Evolutionary conservation across 1,140 invertebrate species (phyloP).

Genomic region (Drosophila arizonae): DNA sequence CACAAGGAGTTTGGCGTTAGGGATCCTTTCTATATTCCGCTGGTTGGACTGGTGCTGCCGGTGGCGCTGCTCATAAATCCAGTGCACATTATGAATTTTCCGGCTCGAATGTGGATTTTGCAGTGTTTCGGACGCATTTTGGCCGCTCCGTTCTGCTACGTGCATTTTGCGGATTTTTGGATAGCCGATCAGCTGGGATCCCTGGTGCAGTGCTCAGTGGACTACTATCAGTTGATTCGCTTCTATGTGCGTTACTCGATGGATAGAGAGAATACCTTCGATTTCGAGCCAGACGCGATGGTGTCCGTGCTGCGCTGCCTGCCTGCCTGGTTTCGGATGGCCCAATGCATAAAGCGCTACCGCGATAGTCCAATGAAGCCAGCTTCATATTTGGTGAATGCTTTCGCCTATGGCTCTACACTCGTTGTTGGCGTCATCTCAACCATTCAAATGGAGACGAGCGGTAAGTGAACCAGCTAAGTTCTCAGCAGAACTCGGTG

Average conservation of each 20-base stretch:
- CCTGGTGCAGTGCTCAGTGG: constrained; percentile 88
- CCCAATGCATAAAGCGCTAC: constrained; percentile 91
- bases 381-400: constrained; percentile 90
- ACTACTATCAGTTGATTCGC: constrained; percentile 85
- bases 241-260: constrained; percentile 49
- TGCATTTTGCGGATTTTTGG: constrained; percentile 96
- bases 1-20: constrained; percentile 83
- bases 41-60: constrained; percentile 84
- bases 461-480: constrained; percentile 30
- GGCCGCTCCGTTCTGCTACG: constrained; percentile 91
- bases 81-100: constrained; percentile 85
- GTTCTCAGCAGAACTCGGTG: too few relatives aligned
- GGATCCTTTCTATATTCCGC: constrained; percentile 85
- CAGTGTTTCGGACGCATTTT: constrained; percentile 85
- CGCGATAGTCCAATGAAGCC: constrained; percentile 83
- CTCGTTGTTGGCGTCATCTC: constrained; percentile 88
- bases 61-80: constrained; percentile 87
- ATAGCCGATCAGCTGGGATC: constrained; percentile 95
- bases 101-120: constrained; percentile 83
- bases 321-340: constrained; percentile 93
- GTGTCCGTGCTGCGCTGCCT: constrained; percentile 87
- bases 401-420: constrained; percentile 91
- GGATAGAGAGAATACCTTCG: not conserved
- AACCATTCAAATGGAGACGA: constrained; percentile 39
- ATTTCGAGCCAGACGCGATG: constrained; percentile 51